Base-by-base conservation (phyloP, 2,113 vertebrate species). In the Scomber colias region DNA sequence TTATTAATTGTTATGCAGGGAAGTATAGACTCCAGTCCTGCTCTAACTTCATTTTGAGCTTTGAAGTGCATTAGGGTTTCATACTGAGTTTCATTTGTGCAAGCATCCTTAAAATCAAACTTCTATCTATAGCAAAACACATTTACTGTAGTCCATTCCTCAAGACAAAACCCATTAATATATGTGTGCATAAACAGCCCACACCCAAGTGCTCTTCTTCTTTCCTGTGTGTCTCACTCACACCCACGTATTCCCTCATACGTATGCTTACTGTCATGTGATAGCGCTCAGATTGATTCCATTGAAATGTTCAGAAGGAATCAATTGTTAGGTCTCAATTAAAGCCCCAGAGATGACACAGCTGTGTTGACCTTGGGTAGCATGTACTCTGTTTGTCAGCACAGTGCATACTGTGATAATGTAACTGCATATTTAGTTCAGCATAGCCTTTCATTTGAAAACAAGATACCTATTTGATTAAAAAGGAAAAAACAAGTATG, bases 311-410 rank as follows among this genome's bases (percentile, higher is more conserved):
- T 19, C 62, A 60, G n/a, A 45, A 17, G 49, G 65, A 69, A 86
- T 92, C 55, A 21, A 75, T 85, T 0, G 12, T 35, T 60, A 44
- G 68, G 74, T 70, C 77, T 80, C 80, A 46, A 40, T 69, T 77
- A 70, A 45, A 35, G 77, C 19, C 21, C 10, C 67, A 24, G 17
- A 45, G 77, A 78, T 14, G 69, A 73, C 40, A 5, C 3, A 12
- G 21, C 45, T 50, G 61, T 19, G 71, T 30, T 70, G 88, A 82
- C 82, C 84, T 90, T 79, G 57, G 65, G 53, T 27, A 8, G 49
- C 3, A 61, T 13, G 30, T 56, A 10, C 40, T 68, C 40, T 60
- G 53, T 62, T 59, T 31, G 21, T 11, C n/a, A 48, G 27, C 10
- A 13, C 12, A 48, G 31, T n/a, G 49, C 15, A 13, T 60, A 17